phyloP scores from a whole-genome alignment of 2,888 invertebrate species.

The Odontocolon sp. region DNA sequence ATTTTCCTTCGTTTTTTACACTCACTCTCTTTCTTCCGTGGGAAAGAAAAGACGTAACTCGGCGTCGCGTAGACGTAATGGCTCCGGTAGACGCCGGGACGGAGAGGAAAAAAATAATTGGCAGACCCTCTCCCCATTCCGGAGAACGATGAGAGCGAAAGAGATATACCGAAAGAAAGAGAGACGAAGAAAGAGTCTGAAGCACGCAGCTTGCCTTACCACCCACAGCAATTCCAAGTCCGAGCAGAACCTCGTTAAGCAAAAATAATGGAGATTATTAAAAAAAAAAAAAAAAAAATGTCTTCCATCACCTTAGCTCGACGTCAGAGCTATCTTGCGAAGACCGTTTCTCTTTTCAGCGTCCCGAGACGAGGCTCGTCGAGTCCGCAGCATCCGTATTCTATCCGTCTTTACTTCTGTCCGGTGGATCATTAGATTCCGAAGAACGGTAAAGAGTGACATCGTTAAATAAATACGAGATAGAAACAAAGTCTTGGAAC shows the following conservation, averaged over 20 bases:
- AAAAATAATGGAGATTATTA: constrained; percentile 67
- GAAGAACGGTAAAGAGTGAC: constrained; percentile 54
- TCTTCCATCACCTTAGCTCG: constrained; percentile 4
- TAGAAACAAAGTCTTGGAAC: constrained; percentile 55
- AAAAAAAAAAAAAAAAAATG: constrained; percentile 41
- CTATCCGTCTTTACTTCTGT: constrained; percentile 4
- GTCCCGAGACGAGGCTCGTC: constrained; percentile 23
- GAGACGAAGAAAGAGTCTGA: not conserved
- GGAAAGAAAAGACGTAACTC: constrained; percentile 46
- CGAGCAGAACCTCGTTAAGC: constrained; percentile 62
- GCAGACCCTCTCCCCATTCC: constrained; percentile 29
- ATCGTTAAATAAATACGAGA: constrained; percentile 66
- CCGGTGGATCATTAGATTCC: constrained; percentile 60
- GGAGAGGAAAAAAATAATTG: constrained; percentile 58
- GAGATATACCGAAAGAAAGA: not conserved
- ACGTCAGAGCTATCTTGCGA: constrained; percentile 44
- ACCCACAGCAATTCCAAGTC: constrained; percentile 46
- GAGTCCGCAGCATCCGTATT: not conserved
- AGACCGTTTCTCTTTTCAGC: constrained; percentile 23
- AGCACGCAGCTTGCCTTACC: not conserved
- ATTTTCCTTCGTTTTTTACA: constrained; percentile 10
- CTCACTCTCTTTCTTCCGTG: not conserved
- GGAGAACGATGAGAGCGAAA: not conserved
- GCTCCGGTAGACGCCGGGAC: not conserved
- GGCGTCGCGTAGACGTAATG: constrained; percentile 24